phyloP scores from a whole-genome alignment of 2,888 invertebrate genomes.

The Drosophila picticornis region DNA sequence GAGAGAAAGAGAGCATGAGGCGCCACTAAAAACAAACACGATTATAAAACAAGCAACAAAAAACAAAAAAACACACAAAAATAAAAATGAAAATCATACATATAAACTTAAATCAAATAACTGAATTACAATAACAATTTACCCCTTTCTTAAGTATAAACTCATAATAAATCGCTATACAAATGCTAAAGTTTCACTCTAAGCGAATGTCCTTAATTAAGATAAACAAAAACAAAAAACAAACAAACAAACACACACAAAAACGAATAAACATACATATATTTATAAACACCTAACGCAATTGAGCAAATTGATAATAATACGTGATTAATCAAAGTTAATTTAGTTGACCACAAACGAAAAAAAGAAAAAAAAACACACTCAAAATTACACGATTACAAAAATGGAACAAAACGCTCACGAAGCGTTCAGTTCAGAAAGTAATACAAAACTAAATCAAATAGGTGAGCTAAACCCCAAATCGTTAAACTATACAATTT shows the following conservation, averaged over 20 bases:
- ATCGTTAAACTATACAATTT: constrained; percentile 68
- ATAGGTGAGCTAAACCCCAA: constrained; percentile 86
- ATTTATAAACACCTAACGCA: constrained; percentile 43
- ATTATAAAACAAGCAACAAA: constrained; percentile 34
- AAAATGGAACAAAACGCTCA: constrained; percentile 47
- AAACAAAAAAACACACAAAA: constrained; percentile 19
- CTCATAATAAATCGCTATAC: constrained; percentile 61
- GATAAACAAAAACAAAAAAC: constrained; percentile 45
- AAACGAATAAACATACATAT: constrained; percentile 21
- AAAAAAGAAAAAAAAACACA: constrained; percentile 30
- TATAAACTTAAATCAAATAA: constrained; percentile 42
- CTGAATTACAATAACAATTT: constrained; percentile 39
- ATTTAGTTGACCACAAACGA: constrained; percentile 73
- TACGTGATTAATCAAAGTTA: constrained; percentile 68
- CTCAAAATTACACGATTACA: constrained; percentile 31
- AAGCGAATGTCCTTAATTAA: constrained; percentile 73
- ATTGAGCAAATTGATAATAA: constrained; percentile 30
- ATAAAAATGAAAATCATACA: constrained; percentile 29
- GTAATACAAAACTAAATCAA: constrained; percentile 66
- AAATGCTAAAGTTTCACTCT: constrained; percentile 54
- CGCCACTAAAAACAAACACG: constrained; percentile 52
- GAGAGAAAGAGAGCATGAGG: constrained; percentile 27
- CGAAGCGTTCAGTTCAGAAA: constrained; percentile 60
- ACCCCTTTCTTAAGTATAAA: constrained; percentile 33
- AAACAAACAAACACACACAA: constrained; percentile 31